phyloP scores from a whole-genome alignment of 2,113 vertebrate species.

The Lagopus muta region DNA sequence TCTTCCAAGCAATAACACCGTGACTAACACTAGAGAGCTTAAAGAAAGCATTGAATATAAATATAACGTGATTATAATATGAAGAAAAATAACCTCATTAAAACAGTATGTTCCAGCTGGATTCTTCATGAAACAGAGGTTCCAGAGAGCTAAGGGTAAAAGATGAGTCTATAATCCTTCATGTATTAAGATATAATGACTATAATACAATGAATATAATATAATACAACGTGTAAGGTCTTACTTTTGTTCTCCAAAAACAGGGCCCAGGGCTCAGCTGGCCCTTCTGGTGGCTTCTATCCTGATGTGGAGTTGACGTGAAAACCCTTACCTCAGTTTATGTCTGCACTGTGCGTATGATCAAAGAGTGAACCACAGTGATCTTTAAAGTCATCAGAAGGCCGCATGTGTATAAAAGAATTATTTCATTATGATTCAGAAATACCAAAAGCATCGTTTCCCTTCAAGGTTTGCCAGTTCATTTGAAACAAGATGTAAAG shows the following conservation, averaged over 20 bases:
- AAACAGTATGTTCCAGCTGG: not conserved
- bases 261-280: not conserved
- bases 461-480: conserved; percentile 55
- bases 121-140: not conserved
- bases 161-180: not conserved
- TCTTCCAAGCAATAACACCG: not conserved
- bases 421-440: not conserved
- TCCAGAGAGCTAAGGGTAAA: not conserved
- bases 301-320: not conserved
- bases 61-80: not conserved
- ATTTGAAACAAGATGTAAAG: not conserved
- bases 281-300: conserved; percentile 31
- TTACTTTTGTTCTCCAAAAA: not conserved
- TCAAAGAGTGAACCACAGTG: not conserved
- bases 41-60: not conserved
- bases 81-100: not conserved
- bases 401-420: not conserved
- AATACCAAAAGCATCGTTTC: not conserved
- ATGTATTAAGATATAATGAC: not conserved
- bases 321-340: conserved; percentile 30
- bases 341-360: not conserved
- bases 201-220: not conserved
- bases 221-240: not conserved
- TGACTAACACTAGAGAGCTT: not conserved
- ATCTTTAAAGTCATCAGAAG: conserved; percentile 4